Base-by-base conservation (phyloP, 2,888 invertebrate genomes). In the Azorinus chamasolen region DNA sequence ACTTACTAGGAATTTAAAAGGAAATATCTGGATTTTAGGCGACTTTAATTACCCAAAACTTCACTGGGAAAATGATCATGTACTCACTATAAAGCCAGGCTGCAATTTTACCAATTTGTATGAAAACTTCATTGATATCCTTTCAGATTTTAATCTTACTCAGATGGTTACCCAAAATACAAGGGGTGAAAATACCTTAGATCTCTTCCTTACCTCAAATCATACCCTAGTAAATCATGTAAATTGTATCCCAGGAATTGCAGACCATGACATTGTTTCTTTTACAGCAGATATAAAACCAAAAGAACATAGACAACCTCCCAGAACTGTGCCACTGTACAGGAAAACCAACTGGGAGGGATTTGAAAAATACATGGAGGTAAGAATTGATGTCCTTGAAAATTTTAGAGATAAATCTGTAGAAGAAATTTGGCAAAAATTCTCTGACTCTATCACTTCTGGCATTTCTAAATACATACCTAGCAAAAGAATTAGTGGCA, bases 381-480 rank as follows among this genome's bases (percentile, higher is more conserved):
- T 16, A 16, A 45, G 45, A 5, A 14, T 8, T 45, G 20, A 18
- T 14, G 14, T 20, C n/a, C 45, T 45, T 18, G 4, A 3, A 16
- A 5, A 45, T 5, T 14, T 5, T 20, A 18, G 4, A 8, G 4
- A 45, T 8, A 18, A 5, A 4, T 8, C 45, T 8, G 45, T 45
- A 5, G 45, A 45, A 62, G 39, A 32, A 14, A 5, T 62, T 2
- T 62, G 62, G 62, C 24, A 27, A n/a, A 24, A 20, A 45, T 37
- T 62, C 22, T 48, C 48, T 57, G 5, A 1, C 18, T 32, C 32
- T 32, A 46, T 65, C 24, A 18, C 39, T 27, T 16, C 22, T 46
- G 65, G 65, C n/a, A 55, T 65, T 45, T 20, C 65, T 27, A 55
- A 65, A 12, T 65, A 24, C 32, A 45, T 65, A 24, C 65, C 65